These are phyloP conservation scores for Antigone vipio DNA, from an alignment of 2,113 vertebrate species.

Conservation along the genomic window DNA sequence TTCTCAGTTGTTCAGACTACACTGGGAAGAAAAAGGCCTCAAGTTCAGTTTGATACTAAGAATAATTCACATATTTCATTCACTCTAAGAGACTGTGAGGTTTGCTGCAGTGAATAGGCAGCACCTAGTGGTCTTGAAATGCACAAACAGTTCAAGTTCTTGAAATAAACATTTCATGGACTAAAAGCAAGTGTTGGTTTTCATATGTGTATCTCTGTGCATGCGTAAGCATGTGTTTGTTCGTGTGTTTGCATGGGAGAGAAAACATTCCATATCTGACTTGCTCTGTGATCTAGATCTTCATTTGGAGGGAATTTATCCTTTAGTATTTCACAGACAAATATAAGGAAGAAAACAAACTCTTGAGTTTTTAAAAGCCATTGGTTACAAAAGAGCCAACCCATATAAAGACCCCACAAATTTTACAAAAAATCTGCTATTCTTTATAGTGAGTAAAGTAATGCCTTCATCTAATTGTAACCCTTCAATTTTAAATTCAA, in stretches of 20 bases:
- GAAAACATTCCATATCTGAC: neutral
- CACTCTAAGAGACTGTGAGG: neutral
- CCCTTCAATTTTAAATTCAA: neutral
- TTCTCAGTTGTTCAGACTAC: neutral
- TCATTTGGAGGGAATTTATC: neutral
- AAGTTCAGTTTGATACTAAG: neutral
- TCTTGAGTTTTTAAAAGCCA: neutral
- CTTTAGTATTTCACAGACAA: neutral
- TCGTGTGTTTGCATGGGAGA: fast-evolving
- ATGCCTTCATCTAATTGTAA: neutral
- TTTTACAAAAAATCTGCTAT: neutral
- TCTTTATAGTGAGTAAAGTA: neutral
- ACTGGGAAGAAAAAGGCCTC: neutral
- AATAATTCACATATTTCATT: neutral
- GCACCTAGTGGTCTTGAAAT: constrained; percentile 43
- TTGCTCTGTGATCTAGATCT: neutral
- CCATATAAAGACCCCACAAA: neutral
- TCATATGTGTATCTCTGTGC: too few relatives aligned
- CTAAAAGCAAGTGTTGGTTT: neutral
- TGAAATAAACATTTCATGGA: neutral
- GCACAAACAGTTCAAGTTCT: neutral
- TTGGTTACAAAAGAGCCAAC: neutral
- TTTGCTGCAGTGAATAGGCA: constrained; percentile 12
- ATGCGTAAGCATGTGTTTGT: neutral
- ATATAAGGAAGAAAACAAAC: neutral